Percentiles rank a stretch among this genome's conserved stretches.
These are phyloP conservation scores for Coranthus polyacanthus DNA, from an alignment of 2,797 vertebrate genomes.

Conservation along the genomic window DNA sequence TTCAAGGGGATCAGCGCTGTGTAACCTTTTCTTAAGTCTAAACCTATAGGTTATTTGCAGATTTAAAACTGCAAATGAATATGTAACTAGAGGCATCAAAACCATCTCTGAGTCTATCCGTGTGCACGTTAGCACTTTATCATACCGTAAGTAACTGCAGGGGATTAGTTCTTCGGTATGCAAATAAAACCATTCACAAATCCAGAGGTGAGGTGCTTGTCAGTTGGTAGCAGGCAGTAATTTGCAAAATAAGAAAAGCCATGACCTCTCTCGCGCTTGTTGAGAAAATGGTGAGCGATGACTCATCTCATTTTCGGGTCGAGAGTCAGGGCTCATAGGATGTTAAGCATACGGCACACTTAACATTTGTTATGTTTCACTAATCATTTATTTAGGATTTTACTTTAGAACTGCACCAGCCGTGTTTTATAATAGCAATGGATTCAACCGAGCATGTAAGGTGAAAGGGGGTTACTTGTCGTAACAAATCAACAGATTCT, in stretches of 20 bases:
- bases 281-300: neutral
- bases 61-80: constrained; percentile 30
- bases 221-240: constrained; percentile 8
- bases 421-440: too few species aligned
- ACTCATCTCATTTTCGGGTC: neutral
- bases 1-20: constrained; percentile 6
- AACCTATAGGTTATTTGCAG: constrained; percentile 13
- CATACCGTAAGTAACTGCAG: constrained; percentile 25
- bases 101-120: neutral
- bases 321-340: too few species aligned
- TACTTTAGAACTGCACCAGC: too few species aligned
- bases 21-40: neutral
- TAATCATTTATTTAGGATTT: too few species aligned
- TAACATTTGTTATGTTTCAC: too few species aligned
- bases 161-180: constrained; percentile 35
- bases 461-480: too few species aligned
- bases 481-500: too few species aligned
- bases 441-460: too few species aligned
- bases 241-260: constrained; percentile 1
- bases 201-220: constrained; percentile 38
- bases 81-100: constrained; percentile 17
- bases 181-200: constrained; percentile 44
- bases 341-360: too few species aligned
- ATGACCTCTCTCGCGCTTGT: too few species aligned
- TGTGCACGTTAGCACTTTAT: constrained; percentile 2